Evolutionary conservation across 2,113 vertebrate genomes (phyloP).

Genomic region (Scortum barcoo): DNA sequence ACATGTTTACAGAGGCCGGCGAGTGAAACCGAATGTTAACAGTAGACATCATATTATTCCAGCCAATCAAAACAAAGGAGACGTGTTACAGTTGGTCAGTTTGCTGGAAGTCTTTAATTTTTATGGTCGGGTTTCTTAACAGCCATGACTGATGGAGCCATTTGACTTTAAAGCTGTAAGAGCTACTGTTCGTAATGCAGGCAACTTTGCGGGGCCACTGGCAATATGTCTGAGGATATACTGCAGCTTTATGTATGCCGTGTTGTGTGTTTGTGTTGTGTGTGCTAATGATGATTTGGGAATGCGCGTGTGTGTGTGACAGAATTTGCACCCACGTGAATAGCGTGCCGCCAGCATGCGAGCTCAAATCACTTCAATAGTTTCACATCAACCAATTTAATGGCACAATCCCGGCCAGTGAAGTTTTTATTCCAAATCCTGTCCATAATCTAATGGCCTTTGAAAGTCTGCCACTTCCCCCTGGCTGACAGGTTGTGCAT

Average conservation of each 20-base stretch:
- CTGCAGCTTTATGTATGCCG: conserved; percentile 52
- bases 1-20: conserved; percentile 51
- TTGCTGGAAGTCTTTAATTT: conserved; percentile 83
- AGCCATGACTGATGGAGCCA: conserved; percentile 79
- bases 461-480: conserved; percentile 81
- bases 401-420: conserved; percentile 68
- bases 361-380: conserved; percentile 73
- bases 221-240: conserved; percentile 59
- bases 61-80: conserved; percentile 78
- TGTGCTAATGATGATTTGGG: conserved; percentile 60
- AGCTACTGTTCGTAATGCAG: conserved; percentile 71
- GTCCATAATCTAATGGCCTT: conserved; percentile 81
- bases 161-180: conserved; percentile 69
- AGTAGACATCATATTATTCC: conserved; percentile 62
- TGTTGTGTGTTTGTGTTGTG: conserved; percentile 52
- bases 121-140: conserved; percentile 76
- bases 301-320: conserved; percentile 46
- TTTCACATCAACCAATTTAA: conserved; percentile 77
- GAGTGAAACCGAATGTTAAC: conserved; percentile 70
- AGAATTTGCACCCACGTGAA: conserved; percentile 63
- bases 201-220: conserved; percentile 54
- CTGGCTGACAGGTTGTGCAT: conserved; percentile 84
- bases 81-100: conserved; percentile 76
- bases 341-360: conserved; percentile 66
- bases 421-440: conserved; percentile 82